A percentile compares a stretch with the other conserved stretches of the same genome.
These are phyloP conservation scores for Eublepharis macularius DNA, from an alignment of 2,113 vertebrate species.

Conservation along the genomic window DNA sequence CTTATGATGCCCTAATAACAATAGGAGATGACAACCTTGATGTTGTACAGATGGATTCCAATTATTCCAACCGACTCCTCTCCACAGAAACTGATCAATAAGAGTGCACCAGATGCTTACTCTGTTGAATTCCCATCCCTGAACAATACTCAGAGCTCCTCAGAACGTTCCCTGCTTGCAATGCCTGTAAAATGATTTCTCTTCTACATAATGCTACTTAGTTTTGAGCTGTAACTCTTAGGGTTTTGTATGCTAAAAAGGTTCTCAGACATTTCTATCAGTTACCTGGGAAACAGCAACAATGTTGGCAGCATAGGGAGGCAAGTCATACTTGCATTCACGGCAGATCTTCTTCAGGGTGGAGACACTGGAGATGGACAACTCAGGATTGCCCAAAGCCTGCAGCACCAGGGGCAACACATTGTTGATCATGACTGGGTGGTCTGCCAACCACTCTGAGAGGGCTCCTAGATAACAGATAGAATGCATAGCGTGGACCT, in stretches of 20 bases:
- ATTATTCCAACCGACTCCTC: not conserved
- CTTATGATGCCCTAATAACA: not conserved
- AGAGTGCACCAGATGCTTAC: not conserved
- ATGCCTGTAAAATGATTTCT: not conserved
- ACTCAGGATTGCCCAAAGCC: conserved; percentile 95
- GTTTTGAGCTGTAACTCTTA: not conserved
- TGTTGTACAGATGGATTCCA: not conserved
- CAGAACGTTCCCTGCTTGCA: not conserved
- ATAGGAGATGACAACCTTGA: not conserved
- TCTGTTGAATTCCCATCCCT: not conserved
- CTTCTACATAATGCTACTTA: not conserved
- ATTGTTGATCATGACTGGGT: conserved; percentile 98
- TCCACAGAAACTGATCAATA: not conserved
- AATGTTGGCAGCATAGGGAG: conserved; percentile 94
- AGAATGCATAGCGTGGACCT: not conserved
- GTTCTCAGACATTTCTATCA: not conserved
- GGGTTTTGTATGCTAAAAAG: not conserved
- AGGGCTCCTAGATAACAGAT: conserved; percentile 82
- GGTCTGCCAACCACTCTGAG: conserved; percentile 97
- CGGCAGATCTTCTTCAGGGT: conserved; percentile 98
- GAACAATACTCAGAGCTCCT: not conserved
- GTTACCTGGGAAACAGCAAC: conserved; percentile 97
- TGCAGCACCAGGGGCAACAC: conserved; percentile 95
- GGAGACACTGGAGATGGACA: conserved; percentile 97
- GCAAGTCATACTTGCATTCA: conserved; percentile 97